Base-by-base conservation (phyloP, 1,140 invertebrate species). In the Psix sp. region DNA sequence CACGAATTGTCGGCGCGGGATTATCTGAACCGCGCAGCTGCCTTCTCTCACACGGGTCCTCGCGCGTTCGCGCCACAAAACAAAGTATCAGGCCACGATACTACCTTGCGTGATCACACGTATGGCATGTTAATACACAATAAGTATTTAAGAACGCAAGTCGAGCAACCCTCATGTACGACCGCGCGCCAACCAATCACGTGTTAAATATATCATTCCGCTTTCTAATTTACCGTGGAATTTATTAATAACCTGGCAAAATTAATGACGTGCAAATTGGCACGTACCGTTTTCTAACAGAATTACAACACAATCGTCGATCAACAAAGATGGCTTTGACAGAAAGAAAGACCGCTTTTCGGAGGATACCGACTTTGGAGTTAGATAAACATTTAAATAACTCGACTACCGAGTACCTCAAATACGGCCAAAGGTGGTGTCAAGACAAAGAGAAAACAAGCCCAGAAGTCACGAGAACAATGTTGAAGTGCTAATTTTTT, bases 111-210 rank as follows among this genome's bases (percentile, higher is more conserved):
- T 82, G 80, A 82, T 81, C 78, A 80, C 76, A 82, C 79, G 81
- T 82, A 80, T 82, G 77, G 81, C 81, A 82, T 82, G 81, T 80
- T 82, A 82, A 82, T 81, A 80, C 59, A 82, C 81, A 82, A 82
- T 82, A 82, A 82, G 81, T 82, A 82, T 82, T 82, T 81, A 82
- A 82, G 80, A 72, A 82, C 63, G 63, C 43, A 62, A 67, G 70
- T 56, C 62, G 70, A 60, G 49, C 54, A 66, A 66, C 54, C 59
- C 68, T 60, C 48, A 66, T n/a, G n/a, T 36, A 73, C 48, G 60
- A 59, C 26, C 26, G 35, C 9, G 2, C 39, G 18, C 35, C 16
- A 59, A 54, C 38, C 26, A 71, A 72, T 65, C 68, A 72, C 59
- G 59, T 52, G 68, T 65, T 59, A 63, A 52, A 63, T 51, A 36